These are phyloP conservation scores for Mycogona germanica DNA, from an alignment of 2,888 invertebrate species.

Conservation along the genomic window DNA sequence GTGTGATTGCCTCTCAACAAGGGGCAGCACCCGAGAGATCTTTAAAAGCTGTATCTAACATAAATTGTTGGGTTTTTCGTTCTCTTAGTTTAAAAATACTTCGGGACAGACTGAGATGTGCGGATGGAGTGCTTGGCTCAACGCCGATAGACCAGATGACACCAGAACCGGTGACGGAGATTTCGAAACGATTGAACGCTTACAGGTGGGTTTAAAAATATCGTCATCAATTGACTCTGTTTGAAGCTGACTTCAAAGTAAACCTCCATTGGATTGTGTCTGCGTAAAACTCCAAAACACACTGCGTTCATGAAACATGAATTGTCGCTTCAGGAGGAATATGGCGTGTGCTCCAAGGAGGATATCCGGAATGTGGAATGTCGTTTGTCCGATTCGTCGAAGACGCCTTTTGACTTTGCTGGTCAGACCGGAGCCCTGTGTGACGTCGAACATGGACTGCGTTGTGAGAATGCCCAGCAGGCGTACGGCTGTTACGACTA, in stretches of 20 bases:
- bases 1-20: no score
- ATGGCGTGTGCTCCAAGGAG: slow-evolving; percentile 19
- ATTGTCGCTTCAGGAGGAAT: slow-evolving; percentile 14
- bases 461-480: slow-evolving; percentile 26
- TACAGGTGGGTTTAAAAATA: not conserved
- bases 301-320: no score
- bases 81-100: no score
- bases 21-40: no score
- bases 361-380: slow-evolving; percentile 28
- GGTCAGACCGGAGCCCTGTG: slow-evolving; percentile 29
- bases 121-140: slow-evolving; percentile 18
- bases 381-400: slow-evolving; percentile 25
- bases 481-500: slow-evolving; percentile 32
- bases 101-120: not conserved
- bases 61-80: no score
- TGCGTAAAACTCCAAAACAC: no score
- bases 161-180: slow-evolving; percentile 1
- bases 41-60: no score
- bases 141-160: slow-evolving; percentile 6
- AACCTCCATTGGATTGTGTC: no score
- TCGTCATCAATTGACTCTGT: no score
- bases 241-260: no score
- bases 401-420: slow-evolving; percentile 24
- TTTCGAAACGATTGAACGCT: slow-evolving; percentile 14
- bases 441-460: slow-evolving; percentile 26